phyloP scores from a whole-genome alignment of 2,888 invertebrate species.

The Metallyticus violacea region DNA sequence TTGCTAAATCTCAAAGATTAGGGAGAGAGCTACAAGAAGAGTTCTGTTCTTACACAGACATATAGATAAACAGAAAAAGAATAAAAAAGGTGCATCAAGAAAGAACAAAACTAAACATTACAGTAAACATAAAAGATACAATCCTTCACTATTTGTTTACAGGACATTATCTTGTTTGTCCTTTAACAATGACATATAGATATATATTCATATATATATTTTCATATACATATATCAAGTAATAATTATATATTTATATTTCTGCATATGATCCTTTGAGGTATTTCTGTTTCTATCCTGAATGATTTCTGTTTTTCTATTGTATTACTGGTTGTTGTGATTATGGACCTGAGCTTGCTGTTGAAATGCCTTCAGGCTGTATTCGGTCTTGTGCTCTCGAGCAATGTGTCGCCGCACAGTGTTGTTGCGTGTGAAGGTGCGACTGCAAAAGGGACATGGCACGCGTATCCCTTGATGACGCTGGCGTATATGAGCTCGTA shows the following conservation, averaged over 20 bases:
- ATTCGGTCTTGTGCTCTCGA: constrained; percentile 78
- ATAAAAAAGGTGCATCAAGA: constrained; percentile 26
- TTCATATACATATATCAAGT: constrained; percentile 34
- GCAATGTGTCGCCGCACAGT: constrained; percentile 88
- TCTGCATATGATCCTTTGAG: constrained; percentile 36
- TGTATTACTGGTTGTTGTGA: constrained; percentile 57
- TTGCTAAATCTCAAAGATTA: constrained; percentile 17
- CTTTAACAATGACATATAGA: constrained; percentile 47
- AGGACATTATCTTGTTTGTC: constrained; percentile 25
- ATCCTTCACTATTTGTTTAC: constrained; percentile 14
- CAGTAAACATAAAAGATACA: constrained; percentile 21
- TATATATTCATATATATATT: constrained; percentile 34
- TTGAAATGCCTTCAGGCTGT: constrained; percentile 64
- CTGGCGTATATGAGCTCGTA: constrained; percentile 87
- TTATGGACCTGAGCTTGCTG: constrained; percentile 56
- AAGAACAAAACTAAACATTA: constrained; percentile 26
- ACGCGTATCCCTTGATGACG: constrained; percentile 90
- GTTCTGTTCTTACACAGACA: constrained; percentile 25
- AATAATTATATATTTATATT: constrained; percentile 34
- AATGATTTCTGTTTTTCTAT: constrained; percentile 29
- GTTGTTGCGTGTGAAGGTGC: constrained; percentile 90
- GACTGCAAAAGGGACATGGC: constrained; percentile 85
- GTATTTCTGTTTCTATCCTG: constrained; percentile 36
- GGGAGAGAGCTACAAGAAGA: constrained; percentile 26
- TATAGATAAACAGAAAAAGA: constrained; percentile 13